phyloP scores from a whole-genome alignment of 2,888 invertebrate genomes.

The Cheilosia urbana region DNA sequence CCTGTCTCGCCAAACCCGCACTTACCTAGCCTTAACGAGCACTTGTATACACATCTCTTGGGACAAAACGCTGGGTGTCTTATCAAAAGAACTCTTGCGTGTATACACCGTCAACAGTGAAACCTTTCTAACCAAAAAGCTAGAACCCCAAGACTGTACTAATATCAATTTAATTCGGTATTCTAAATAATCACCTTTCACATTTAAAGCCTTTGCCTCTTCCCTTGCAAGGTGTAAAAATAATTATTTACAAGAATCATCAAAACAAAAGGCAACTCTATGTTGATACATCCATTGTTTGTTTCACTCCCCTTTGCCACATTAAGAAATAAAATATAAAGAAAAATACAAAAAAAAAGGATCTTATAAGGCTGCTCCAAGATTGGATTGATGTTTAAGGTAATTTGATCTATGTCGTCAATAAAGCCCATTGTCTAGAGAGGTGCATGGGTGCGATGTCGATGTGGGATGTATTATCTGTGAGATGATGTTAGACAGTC shows the following conservation, averaged over 20 bases:
- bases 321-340: conserved; percentile 16
- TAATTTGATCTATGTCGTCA: conserved; percentile 77
- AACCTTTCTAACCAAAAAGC: too few relatives aligned
- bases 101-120: too few relatives aligned
- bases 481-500: conserved; percentile 54
- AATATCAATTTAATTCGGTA: neutral
- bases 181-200: neutral
- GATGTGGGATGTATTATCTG: conserved; percentile 68
- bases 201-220: conserved; percentile 30
- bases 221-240: conserved; percentile 52
- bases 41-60: too few relatives aligned
- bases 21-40: too few relatives aligned
- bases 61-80: too few relatives aligned
- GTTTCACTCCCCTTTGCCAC: conserved; percentile 40
- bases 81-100: too few relatives aligned
- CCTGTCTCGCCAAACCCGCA: too few relatives aligned
- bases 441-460: conserved; percentile 32
- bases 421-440: conserved; percentile 75
- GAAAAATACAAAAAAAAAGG: conserved; percentile 44
- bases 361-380: conserved; percentile 67
- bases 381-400: conserved; percentile 76
- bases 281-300: conserved; percentile 49
- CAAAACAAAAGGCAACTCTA: conserved; percentile 53
- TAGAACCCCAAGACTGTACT: too few relatives aligned
- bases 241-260: conserved; percentile 37